Percentiles rank a stretch among this genome's conserved stretches.
These are phyloP conservation scores for Apogon hyalosoma DNA, from an alignment of 2,797 vertebrate genomes.

Conservation along the genomic window DNA sequence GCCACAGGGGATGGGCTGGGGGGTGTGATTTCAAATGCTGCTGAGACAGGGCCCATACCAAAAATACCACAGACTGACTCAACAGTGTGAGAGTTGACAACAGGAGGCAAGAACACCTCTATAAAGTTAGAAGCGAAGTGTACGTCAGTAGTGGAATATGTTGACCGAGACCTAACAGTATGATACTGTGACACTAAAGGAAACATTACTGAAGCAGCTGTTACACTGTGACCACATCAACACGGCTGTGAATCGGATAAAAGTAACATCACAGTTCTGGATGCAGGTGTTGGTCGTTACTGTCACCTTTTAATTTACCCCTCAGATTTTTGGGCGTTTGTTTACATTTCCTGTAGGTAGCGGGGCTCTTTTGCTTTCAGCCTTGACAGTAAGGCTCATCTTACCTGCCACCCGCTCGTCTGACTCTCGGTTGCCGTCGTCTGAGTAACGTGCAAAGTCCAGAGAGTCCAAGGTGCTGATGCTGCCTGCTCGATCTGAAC, in stretches of 20 bases:
- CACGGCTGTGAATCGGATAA: neutral
- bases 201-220: no score
- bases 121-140: neutral
- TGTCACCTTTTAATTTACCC: slow-evolving; percentile 1
- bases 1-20: neutral
- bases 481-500: slow-evolving; percentile 94
- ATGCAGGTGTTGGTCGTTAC: slow-evolving; percentile 2
- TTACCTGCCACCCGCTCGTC: slow-evolving; percentile 97
- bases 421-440: slow-evolving; percentile 96
- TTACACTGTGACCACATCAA: neutral
- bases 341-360: neutral
- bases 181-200: no score
- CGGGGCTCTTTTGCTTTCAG: neutral
- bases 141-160: neutral
- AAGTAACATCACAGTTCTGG: neutral
- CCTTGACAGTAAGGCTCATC: slow-evolving; percentile 37
- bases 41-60: slow-evolving; percentile 42
- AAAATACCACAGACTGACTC: slow-evolving; percentile 57
- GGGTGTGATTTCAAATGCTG: slow-evolving; percentile 36
- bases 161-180: neutral
- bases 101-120: slow-evolving; percentile 24
- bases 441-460: slow-evolving; percentile 99
- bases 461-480: slow-evolving; percentile 99
- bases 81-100: slow-evolving; percentile 5
- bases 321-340: neutral